A percentile compares a stretch with the other conserved stretches of the same genome.
Evolutionary conservation across 2,113 vertebrate genomes (phyloP).

Genomic region (Cynopterus brachyotis): DNA sequence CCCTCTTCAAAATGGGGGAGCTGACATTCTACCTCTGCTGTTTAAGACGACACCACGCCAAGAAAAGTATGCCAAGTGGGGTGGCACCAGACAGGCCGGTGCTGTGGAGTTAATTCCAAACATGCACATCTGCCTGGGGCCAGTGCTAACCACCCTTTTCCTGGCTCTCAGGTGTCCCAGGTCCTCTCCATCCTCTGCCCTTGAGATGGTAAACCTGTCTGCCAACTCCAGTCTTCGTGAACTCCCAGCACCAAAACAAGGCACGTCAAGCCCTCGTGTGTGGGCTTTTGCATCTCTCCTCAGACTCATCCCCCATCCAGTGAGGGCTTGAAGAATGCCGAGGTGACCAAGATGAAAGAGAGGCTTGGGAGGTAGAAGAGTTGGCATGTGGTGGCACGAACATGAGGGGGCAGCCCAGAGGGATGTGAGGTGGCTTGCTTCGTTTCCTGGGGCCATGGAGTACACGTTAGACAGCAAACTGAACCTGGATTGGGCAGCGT

Average conservation of each 20-base stretch:
- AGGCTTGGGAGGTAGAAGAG: neutral
- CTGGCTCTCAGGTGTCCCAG: neutral
- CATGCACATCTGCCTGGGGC: neutral
- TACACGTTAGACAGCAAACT: no score
- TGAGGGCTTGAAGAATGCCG: neutral
- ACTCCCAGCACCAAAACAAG: neutral
- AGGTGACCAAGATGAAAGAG: neutral
- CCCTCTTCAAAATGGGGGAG: neutral
- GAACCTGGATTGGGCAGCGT: no score
- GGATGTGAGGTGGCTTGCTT: no score
- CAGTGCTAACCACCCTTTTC: neutral
- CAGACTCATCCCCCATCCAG: neutral
- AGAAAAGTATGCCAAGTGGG: neutral
- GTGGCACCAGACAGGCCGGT: neutral
- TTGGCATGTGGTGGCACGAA: accelerated
- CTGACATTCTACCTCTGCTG: neutral
- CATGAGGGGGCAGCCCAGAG: no score
- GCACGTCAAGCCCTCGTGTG: neutral
- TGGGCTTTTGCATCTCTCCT: neutral
- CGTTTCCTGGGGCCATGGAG: no score
- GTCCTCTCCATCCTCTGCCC: neutral
- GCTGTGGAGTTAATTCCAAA: neutral
- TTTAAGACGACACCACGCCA: neutral
- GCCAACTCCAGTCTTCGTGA: neutral
- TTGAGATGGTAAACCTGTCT: neutral